Percentiles rank a stretch among this genome's conserved stretches.
Evolutionary conservation across 2,888 invertebrate species (phyloP).

Genomic region (Tromatobia lineatoria): DNA sequence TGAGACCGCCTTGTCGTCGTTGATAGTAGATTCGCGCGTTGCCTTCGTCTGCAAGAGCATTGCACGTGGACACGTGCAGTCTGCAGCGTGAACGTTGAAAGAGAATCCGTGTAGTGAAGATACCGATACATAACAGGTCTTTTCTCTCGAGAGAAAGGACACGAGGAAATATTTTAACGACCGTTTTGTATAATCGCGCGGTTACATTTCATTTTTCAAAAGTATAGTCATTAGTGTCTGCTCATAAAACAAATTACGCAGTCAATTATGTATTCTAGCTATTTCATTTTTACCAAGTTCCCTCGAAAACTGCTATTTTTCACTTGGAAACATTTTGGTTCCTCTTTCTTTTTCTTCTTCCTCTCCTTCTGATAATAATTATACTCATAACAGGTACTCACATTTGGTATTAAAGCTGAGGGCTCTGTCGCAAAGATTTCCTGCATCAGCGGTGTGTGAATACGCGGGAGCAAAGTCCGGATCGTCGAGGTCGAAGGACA

Average conservation of each 20-base stretch:
- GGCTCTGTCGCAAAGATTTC: slow-evolving; percentile 37
- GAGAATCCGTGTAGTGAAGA: slow-evolving; percentile 14
- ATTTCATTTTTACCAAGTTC: neutral
- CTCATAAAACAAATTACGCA: neutral
- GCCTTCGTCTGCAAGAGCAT: neutral
- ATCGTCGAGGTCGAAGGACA: slow-evolving; percentile 83
- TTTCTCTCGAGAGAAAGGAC: slow-evolving; percentile 29
- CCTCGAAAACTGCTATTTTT: neutral
- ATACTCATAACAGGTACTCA: slow-evolving; percentile 34
- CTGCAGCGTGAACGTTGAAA: slow-evolving; percentile 13
- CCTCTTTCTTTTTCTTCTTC: no score
- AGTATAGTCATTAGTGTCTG: neutral
- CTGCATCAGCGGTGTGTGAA: slow-evolving; percentile 58
- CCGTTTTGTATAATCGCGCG: slow-evolving; percentile 4
- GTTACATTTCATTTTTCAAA: neutral
- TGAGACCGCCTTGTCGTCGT: slow-evolving; percentile 47
- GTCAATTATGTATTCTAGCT: neutral
- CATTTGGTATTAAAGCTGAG: slow-evolving; percentile 46
- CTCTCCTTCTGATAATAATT: neutral
- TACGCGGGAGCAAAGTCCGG: slow-evolving; percentile 81
- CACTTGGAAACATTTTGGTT: no score
- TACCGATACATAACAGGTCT: slow-evolving; percentile 2
- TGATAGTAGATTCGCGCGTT: slow-evolving; percentile 45
- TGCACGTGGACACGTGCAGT: slow-evolving; percentile 1
- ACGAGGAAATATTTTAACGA: neutral